Conservation (phyloP, 2,797 vertebrate genomes). For the Euthynnus affinis region DNA sequence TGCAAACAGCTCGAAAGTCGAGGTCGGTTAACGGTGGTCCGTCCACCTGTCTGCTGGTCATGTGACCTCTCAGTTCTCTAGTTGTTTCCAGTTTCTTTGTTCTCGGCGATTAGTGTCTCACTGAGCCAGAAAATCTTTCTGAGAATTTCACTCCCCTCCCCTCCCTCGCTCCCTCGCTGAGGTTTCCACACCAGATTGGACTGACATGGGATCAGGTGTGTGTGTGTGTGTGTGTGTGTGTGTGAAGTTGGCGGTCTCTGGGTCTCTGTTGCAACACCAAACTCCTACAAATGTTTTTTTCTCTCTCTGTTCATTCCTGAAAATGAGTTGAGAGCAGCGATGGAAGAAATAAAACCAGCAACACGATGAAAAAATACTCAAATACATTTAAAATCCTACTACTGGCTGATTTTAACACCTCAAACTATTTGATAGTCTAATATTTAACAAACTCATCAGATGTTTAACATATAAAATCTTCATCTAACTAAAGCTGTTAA, state of each 20-base stretch:
- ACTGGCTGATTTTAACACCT: too few species aligned
- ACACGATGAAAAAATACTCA: too few species aligned
- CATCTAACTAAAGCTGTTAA: too few species aligned
- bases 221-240: conserved; percentile 32
- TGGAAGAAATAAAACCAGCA: too few species aligned
- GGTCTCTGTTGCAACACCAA: background rate
- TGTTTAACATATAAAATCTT: too few species aligned
- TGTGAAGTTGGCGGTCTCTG: background rate
- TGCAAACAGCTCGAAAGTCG: background rate
- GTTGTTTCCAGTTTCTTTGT: conserved; percentile 24
- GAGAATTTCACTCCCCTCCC: conserved; percentile 31
- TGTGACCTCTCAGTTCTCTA: conserved; percentile 10
- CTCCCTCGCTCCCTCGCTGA: background rate
- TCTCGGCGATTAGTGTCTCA: conserved; percentile 29
- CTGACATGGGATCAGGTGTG: conserved; percentile 22
- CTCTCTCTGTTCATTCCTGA: background rate
- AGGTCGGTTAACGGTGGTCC: too few species aligned
- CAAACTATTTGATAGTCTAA: too few species aligned
- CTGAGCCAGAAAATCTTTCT: conserved; percentile 53
- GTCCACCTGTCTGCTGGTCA: conserved; percentile 10
- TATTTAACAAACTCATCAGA: too few species aligned
- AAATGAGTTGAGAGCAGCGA: background rate
- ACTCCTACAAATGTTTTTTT: conserved; percentile 31
- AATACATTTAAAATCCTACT: too few species aligned
- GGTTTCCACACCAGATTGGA: background rate